Conservation (phyloP, 2,113 vertebrate species). For the Oreochromis aureus region DNA sequence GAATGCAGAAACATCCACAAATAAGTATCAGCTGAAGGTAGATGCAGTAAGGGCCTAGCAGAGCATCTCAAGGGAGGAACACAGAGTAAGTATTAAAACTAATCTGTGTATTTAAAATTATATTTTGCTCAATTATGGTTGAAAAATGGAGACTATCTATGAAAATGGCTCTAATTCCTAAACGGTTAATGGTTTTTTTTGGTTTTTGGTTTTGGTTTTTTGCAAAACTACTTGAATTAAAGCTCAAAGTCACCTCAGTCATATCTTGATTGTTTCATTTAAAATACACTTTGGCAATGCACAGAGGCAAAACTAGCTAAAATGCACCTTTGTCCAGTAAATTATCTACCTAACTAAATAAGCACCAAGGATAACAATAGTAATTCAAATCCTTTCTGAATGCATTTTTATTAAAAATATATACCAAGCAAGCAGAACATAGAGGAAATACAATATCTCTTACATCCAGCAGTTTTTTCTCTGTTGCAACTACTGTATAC, state of each 20-base stretch:
- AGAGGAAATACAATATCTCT: background rate
- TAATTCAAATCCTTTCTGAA: background rate
- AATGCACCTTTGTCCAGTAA: background rate
- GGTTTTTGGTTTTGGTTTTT: accelerated
- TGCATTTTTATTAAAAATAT: background rate
- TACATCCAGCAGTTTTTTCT: background rate
- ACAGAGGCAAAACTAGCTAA: background rate
- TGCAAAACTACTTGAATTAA: background rate
- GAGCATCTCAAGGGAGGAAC: background rate
- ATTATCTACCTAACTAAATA: background rate
- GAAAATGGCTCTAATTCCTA: background rate
- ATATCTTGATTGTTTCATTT: background rate
- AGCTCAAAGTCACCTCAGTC: background rate
- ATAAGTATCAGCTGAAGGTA: background rate
- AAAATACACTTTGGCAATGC: background rate
- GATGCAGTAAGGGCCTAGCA: background rate
- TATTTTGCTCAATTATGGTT: background rate
- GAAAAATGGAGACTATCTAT: background rate
- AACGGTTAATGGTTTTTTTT: background rate
- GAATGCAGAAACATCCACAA: background rate
- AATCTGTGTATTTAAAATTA: background rate
- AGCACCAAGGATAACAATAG: background rate
- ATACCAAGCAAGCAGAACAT: background rate
- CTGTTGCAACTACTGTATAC: background rate
- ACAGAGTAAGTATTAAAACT: background rate